Conservation (phyloP, 2,888 invertebrate genomes). For the Lasius fuliginosus region DNA sequence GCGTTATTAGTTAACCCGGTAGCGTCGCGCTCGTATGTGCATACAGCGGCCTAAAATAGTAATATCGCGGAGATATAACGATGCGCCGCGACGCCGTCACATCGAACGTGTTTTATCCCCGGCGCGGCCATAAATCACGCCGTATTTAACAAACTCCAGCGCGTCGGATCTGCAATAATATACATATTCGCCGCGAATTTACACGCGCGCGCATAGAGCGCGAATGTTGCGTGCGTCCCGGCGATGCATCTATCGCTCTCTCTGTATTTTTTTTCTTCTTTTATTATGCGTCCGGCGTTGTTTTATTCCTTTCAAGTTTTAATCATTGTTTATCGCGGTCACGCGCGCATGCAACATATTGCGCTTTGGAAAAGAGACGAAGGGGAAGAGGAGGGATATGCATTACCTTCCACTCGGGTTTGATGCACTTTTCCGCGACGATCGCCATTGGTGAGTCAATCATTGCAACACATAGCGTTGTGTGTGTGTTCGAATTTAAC, state of each 20-base stretch:
- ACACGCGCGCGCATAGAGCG: conserved; percentile 50
- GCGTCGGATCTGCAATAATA: conserved; percentile 65
- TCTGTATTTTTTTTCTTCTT: conserved; percentile 24
- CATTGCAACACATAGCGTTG: conserved; percentile 31
- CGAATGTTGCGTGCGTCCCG: conserved; percentile 42
- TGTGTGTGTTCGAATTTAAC: conserved; percentile 34
- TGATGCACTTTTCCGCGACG: conserved; percentile 42
- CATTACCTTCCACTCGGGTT: conserved; percentile 38
- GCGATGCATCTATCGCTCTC: conserved; percentile 41
- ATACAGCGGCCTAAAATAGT: conserved; percentile 42
- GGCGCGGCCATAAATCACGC: conserved; percentile 68
- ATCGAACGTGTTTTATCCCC: conserved; percentile 74
- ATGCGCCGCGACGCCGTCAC: conserved; percentile 53
- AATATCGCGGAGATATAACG: conserved; percentile 57
- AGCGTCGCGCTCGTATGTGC: conserved; percentile 26
- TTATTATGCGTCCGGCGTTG: conserved; percentile 43
- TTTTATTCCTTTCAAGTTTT: conserved; percentile 54
- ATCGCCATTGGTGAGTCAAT: conserved; percentile 53
- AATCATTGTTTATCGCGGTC: conserved; percentile 71
- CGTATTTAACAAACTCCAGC: conserved; percentile 72
- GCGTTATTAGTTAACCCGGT: conserved; percentile 59
- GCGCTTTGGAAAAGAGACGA: conserved; percentile 6
- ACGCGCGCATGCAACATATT: conserved; percentile 40
- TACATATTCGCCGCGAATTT: conserved; percentile 72
- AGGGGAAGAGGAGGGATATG: neutral